A percentile compares a stretch with the other conserved stretches of the same genome.
Conservation (phyloP, 1,140 invertebrate genomes). For the Drosophila varians region DNA sequence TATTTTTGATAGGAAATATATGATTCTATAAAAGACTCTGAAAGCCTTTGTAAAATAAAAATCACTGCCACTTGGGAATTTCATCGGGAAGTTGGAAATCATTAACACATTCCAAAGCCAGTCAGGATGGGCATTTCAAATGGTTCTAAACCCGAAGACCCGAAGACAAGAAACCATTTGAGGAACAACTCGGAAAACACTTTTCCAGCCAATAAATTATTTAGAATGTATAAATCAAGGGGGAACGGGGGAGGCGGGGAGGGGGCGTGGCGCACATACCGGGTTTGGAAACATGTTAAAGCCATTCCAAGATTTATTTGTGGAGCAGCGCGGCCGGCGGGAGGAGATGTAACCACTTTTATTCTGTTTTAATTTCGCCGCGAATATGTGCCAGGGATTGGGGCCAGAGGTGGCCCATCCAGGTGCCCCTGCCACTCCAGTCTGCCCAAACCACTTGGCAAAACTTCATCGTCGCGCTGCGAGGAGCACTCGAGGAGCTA, state of each 20-base stretch:
- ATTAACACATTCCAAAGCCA: neutral
- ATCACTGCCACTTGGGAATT: neutral
- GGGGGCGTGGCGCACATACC: neutral
- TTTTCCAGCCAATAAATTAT: conserved; percentile 60
- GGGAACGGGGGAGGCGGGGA: conserved; percentile 6
- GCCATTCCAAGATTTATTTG: conserved; percentile 67
- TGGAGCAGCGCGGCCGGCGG: conserved; percentile 1
- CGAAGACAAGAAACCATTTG: conserved; percentile 33
- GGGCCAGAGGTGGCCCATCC: neutral
- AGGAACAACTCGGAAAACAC: conserved; percentile 6
- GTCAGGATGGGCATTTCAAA: conserved; percentile 17
- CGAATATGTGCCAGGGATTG: conserved; percentile 54
- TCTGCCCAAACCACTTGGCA: neutral
- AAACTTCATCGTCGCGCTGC: conserved; percentile 34
- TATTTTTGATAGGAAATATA: no score
- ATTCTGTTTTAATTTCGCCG: conserved; percentile 46
- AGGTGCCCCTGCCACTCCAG: conserved; percentile 6
- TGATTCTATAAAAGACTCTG: no score
- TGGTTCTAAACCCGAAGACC: conserved; percentile 9
- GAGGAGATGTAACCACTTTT: conserved; percentile 45
- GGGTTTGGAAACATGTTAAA: conserved; percentile 68
- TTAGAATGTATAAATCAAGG: conserved; percentile 66
- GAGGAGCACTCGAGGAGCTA: conserved; percentile 28
- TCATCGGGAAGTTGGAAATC: neutral
- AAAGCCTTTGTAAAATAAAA: neutral